phyloP scores from a whole-genome alignment of 2,113 vertebrate species.

The Thermophis baileyi region DNA sequence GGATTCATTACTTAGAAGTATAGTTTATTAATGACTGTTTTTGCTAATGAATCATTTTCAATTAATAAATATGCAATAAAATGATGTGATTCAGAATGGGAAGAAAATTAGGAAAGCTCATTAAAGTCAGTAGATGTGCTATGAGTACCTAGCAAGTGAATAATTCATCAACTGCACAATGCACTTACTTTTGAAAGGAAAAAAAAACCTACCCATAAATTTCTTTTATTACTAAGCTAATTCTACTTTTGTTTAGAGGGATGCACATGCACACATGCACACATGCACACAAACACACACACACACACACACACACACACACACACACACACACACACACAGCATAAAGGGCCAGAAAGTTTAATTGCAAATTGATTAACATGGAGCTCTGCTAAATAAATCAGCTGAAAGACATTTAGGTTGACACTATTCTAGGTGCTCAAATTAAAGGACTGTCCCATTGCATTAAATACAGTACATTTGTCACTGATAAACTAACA shows the following conservation, averaged over 20 bases:
- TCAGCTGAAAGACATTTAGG: constrained; percentile 61
- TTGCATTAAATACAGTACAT: constrained; percentile 59
- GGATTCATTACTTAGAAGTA: constrained; percentile 13
- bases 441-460: constrained; percentile 61
- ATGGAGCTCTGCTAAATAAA: constrained; percentile 66
- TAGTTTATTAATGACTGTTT: constrained; percentile 18
- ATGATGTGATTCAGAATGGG: constrained; percentile 36
- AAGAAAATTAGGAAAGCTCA: constrained; percentile 58
- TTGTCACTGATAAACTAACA: constrained; percentile 56
- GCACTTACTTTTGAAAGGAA: constrained; percentile 27
- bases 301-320: background rate
- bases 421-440: constrained; percentile 52
- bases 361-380: constrained; percentile 66
- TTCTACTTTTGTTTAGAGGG: constrained; percentile 45
- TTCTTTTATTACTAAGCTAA: constrained; percentile 45
- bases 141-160: constrained; percentile 46
- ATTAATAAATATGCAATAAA: constrained; percentile 51
- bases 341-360: constrained; percentile 39
- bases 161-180: constrained; percentile 61
- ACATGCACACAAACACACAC: constrained; percentile 29
- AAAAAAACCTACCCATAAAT: constrained; percentile 32
- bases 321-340: constrained; percentile 21
- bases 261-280: constrained; percentile 27
- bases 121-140: constrained; percentile 62
- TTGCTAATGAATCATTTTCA: constrained; percentile 42